Evolutionary conservation across 1,140 invertebrate species (phyloP).

Genomic region (Pseudomyrmex cubaensis): DNA sequence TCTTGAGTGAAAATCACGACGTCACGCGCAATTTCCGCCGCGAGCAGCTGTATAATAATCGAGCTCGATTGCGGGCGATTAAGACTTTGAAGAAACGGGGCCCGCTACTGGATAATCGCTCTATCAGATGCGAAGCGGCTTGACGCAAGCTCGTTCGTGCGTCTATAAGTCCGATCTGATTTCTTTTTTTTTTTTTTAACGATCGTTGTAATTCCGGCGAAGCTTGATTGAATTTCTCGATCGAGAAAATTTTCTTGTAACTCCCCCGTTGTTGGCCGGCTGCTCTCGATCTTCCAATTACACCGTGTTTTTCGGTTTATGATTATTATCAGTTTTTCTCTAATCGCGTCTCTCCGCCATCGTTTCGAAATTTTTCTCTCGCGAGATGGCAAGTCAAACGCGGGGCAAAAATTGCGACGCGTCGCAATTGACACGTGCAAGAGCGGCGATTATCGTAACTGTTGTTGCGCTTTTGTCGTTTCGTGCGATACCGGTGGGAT

Average conservation of each 20-base stretch:
- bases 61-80: neutral
- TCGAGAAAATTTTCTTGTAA: too few species aligned
- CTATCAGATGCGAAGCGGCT: neutral
- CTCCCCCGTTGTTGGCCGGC: too few species aligned
- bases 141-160: neutral
- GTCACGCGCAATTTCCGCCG: constrained; percentile 16
- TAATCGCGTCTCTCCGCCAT: too few species aligned
- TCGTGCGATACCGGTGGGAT: constrained; percentile 22
- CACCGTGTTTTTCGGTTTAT: too few species aligned
- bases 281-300: too few species aligned
- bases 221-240: too few species aligned
- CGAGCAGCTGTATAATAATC: neutral
- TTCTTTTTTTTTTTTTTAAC: neutral
- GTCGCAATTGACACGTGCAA: neutral
- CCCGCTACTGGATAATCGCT: constrained; percentile 24
- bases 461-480: constrained; percentile 44
- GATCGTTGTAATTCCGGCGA: too few species aligned
- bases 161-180: neutral
- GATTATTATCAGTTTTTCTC: too few species aligned
- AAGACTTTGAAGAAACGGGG: constrained; percentile 31
- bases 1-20: constrained; percentile 6
- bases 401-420: neutral
- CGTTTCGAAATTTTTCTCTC: too few species aligned
- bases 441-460: constrained; percentile 36
- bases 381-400: too few species aligned